phyloP scores from a whole-genome alignment of 2,797 vertebrate genomes.

The Sebastes diaconus region DNA sequence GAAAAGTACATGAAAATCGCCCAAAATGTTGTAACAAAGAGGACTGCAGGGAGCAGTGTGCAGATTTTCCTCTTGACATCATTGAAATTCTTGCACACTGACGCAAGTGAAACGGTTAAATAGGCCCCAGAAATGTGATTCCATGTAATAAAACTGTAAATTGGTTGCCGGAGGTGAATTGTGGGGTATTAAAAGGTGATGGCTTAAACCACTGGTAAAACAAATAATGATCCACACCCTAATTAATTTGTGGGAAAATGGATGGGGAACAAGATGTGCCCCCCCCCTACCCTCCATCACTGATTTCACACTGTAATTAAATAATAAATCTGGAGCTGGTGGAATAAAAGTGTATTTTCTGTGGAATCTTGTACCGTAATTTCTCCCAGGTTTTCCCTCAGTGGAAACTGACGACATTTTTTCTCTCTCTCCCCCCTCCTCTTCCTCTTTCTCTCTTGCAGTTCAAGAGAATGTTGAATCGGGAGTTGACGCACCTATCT shows the following conservation, averaged over 20 bases:
- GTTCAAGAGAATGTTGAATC: conserved; percentile 99
- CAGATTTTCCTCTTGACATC: conserved; percentile 26
- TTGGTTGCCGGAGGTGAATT: conserved; percentile 44
- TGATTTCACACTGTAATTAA: conserved; percentile 39
- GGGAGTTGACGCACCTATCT: conserved; percentile 98
- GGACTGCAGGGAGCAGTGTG: background rate
- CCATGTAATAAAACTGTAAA: conserved; percentile 43
- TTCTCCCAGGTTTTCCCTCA: conserved; percentile 57
- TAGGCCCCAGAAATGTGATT: conserved; percentile 20
- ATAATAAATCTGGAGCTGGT: conserved; percentile 22
- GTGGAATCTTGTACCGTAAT: conserved; percentile 40
- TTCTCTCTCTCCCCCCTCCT: background rate
- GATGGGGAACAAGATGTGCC: conserved; percentile 15
- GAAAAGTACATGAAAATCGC: background rate
- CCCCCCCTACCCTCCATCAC: background rate
- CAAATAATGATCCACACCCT: conserved; percentile 47
- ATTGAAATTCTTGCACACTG: conserved; percentile 49
- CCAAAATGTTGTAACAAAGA: background rate
- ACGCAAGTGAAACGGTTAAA: conserved; percentile 21
- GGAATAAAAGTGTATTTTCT: conserved; percentile 50
- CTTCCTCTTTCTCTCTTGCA: conserved; percentile 68
- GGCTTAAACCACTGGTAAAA: conserved; percentile 6
- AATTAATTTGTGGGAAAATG: conserved; percentile 42
- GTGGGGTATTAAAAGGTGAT: conserved; percentile 27
- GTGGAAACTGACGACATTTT: conserved; percentile 67